Evolutionary conservation across 2,113 vertebrate genomes (phyloP), one percentile per base, ranked within the genome.

Genomic region (Pheucticus melanocephalus): DNA sequence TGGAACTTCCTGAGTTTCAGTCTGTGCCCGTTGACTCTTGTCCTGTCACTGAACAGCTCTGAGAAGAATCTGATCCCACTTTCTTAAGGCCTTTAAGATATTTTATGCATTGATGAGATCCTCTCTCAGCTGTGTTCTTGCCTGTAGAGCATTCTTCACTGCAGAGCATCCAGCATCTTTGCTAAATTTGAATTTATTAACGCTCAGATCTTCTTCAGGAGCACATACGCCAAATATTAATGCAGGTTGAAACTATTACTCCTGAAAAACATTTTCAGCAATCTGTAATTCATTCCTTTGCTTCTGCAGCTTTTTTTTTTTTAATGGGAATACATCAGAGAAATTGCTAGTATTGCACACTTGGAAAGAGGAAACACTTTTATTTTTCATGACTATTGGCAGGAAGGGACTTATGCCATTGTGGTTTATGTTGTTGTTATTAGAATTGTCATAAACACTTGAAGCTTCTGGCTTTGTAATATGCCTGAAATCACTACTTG

Each of bases 401-500:
- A 89, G 45, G 71, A 89, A 82, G 33, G 33, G 35, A 28, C 20
- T 76, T 94, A 39, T 11, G 27, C 15, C 28, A 15, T 25, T 48
- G 12, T 72, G 35, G 6, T 95, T 77, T 80, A 64, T 90, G 35
- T 23, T 93, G 39, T 35, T 73, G 16, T 86, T 86, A 54, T 19
- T 23, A 82, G 45, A 77, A 86, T n/a, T 79, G 48, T 69, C 73
- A 54, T 68, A 84, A 96, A 88, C 24, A 60, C 56, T 63, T 80
- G 64, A 78, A 60, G 28, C 44, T 96, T 87, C 65, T 28, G 56
- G 60, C 77, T 61, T 71, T 83, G 45, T 63, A 76, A 65, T 72
- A 59, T 60, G 61, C 89, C 42, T 92, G 45, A 96, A 95, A 93
- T 91, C 59, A 75, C 63, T 92, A 82, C 65, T 92, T 95, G 86